Evolutionary conservation across 1,140 invertebrate genomes (phyloP), one percentile per base, ranked within the genome.

Genomic region (Bombus terrestris): DNA sequence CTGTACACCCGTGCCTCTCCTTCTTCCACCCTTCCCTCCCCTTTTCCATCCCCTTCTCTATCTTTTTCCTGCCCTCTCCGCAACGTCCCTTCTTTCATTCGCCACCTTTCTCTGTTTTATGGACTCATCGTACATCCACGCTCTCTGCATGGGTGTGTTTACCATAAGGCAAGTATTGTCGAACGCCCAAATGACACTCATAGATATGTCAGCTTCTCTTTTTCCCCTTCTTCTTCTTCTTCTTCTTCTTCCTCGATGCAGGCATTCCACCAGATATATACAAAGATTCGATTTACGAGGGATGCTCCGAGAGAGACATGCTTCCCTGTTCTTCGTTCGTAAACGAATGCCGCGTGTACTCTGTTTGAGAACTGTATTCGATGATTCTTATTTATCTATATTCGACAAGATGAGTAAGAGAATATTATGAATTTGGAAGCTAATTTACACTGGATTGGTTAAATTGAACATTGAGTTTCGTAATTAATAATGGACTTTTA

Each of bases 161-260:
- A 79, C 89, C 86, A 88, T 90, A 86, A 90, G 89, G 81, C 86
- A 84, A 78, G 83, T 75, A 90, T 88, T 62, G 86, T 84, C 83
- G 88, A 90, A 90, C 81, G 76, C 64, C 74, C 78, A 87, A 90
- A 83, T 86, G 85, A 90, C 89, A 85, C 84, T 85, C 84, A 62
- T 85, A 85, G 83, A 85, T 80, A 85, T 85, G 76, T 79, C 83
- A 71, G 35, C 15, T 62, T 25, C 41, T 37, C 39, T 59, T 37
- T 71, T 39, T 9, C 43, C 13, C 13, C 5, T 2, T 25, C 57
- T 78, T 15, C 57, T 78, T 12, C 15, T 71, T 37, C 12, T 12
- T 13, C 12, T 32, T 37, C 78, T 43, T 83, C 18, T 13, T 79
- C n/a, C 43, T 43, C 69, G 18, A 37, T 32, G 41, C 75, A 25